These are phyloP conservation scores for Maccullochella peelii DNA, from an alignment of 2,113 vertebrate genomes.

Conservation along the genomic window DNA sequence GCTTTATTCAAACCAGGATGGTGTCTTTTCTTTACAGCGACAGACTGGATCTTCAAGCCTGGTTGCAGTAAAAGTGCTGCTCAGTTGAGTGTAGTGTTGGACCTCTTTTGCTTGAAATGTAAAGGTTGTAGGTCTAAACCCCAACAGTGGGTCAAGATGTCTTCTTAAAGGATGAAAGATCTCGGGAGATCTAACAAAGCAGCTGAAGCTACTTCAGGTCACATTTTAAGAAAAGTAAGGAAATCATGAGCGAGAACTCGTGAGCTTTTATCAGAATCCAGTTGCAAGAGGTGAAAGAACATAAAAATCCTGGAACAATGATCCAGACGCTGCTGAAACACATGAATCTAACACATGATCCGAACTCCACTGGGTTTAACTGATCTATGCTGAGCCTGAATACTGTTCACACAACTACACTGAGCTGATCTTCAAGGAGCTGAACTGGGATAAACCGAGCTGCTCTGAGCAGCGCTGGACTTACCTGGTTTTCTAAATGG, in stretches of 20 bases:
- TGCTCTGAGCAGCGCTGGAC: conserved; percentile 8
- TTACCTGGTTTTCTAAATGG: background rate
- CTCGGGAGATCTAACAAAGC: background rate
- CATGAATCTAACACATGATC: background rate
- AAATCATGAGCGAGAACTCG: background rate
- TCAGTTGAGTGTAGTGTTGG: background rate
- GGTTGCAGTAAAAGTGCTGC: background rate
- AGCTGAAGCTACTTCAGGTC: conserved; percentile 3
- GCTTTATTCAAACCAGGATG: background rate
- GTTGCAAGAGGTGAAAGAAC: background rate
- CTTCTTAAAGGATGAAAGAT: background rate
- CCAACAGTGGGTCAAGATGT: background rate
- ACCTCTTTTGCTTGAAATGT: background rate
- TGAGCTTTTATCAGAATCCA: background rate
- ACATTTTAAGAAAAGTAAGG: background rate
- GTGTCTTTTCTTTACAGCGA: background rate
- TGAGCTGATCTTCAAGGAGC: conserved; percentile 21
- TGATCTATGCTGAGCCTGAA: conserved; percentile 40
- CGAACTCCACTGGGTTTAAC: conserved; percentile 1
- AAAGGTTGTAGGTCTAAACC: background rate
- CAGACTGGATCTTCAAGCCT: background rate
- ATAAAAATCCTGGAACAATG: background rate
- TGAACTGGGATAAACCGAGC: background rate
- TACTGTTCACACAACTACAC: conserved; percentile 9
- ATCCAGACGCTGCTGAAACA: conserved; percentile 14